Percentiles rank a stretch among this genome's conserved stretches.
phyloP scores from a whole-genome alignment of 2,797 vertebrate species.

The Sebastes flavidus region DNA sequence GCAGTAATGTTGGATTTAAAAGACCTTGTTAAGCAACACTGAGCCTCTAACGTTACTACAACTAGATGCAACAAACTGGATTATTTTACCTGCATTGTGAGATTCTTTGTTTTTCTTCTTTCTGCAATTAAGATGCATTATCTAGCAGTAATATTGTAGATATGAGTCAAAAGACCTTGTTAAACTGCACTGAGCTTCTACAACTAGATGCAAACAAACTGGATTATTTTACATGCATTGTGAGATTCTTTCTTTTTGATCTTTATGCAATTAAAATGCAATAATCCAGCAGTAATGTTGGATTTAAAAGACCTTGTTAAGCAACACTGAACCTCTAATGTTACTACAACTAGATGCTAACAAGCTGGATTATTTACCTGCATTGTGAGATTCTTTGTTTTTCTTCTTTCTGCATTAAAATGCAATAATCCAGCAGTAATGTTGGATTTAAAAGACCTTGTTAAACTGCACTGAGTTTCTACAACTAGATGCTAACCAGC shows the following conservation, averaged over 20 bases:
- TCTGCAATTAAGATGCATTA: slow-evolving; percentile 1
- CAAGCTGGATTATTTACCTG: slow-evolving; percentile 80
- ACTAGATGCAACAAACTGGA: slow-evolving; percentile 38
- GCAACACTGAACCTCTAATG: background rate
- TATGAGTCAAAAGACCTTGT: background rate
- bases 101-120: slow-evolving; percentile 99
- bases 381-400: slow-evolving; percentile 98
- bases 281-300: too few species aligned
- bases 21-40: background rate
- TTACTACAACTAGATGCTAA: slow-evolving; percentile 5
- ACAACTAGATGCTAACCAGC: slow-evolving; percentile 47
- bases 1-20: background rate
- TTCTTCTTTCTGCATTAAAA: slow-evolving; percentile 88
- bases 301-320: background rate
- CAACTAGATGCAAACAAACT: slow-evolving; percentile 46
- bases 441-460: too few species aligned
- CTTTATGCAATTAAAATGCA: slow-evolving; percentile 74
- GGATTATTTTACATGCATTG: slow-evolving; percentile 89
- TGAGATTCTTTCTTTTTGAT: slow-evolving; percentile 99
- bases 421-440: background rate
- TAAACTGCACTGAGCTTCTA: background rate
- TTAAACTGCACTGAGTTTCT: background rate
- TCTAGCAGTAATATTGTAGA: fast-evolving
- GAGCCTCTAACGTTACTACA: background rate
- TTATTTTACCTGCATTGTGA: slow-evolving; percentile 92